These are phyloP conservation scores for Denticeps clupeoides DNA, from an alignment of 2,797 vertebrate genomes.

Conservation along the genomic window DNA sequence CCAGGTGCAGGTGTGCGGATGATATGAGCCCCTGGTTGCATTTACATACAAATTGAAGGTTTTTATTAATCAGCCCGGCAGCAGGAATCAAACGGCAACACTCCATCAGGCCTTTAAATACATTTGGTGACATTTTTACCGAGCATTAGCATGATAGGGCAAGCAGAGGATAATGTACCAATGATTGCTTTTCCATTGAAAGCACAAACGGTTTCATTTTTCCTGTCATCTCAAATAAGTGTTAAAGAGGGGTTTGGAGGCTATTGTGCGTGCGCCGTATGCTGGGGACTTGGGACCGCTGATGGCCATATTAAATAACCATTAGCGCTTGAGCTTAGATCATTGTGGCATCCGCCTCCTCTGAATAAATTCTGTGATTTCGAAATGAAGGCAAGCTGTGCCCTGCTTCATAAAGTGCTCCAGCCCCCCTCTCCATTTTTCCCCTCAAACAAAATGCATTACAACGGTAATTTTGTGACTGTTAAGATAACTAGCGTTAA, in stretches of 20 bases:
- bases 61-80: constrained; percentile 99
- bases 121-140: constrained; percentile 99
- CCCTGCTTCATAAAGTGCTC: constrained; percentile 69
- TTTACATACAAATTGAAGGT: constrained; percentile 99
- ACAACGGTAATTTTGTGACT: constrained; percentile 99
- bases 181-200: constrained; percentile 99
- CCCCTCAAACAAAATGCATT: constrained; percentile 98
- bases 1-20: constrained; percentile 94
- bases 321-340: constrained; percentile 96
- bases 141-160: constrained; percentile 99
- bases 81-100: constrained; percentile 98
- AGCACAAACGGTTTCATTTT: constrained; percentile 99
- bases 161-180: constrained; percentile 99
- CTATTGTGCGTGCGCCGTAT: constrained; percentile 97
- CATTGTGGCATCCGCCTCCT: constrained; percentile 86
- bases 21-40: constrained; percentile 94
- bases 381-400: constrained; percentile 93
- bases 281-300: constrained; percentile 96
- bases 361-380: constrained; percentile 98
- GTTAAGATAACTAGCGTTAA: constrained; percentile 99
- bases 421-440: constrained; percentile 68
- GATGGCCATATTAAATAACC: constrained; percentile 99
- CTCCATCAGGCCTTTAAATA: constrained; percentile 99
- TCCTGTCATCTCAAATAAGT: constrained; percentile 99
- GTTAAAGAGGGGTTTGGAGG: constrained; percentile 99